Percentiles rank a stretch among this genome's conserved stretches.
Evolutionary conservation across 1,140 invertebrate genomes (phyloP).

Genomic region (Meloidogyne chitwoodi): DNA sequence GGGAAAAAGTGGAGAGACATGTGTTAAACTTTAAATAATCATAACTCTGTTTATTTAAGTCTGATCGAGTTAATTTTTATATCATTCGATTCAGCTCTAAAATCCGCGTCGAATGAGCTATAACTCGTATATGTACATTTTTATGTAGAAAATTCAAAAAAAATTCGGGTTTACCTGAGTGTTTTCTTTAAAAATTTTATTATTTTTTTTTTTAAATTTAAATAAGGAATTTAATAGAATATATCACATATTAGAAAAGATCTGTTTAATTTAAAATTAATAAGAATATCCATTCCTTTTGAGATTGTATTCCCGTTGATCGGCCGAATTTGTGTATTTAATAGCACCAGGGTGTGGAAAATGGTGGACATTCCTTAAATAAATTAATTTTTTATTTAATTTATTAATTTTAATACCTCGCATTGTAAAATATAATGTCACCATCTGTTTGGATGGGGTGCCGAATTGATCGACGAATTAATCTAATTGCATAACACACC

Average conservation of each 20-base stretch:
- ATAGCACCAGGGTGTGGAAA: slow-evolving; percentile 25
- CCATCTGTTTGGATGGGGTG: slow-evolving; percentile 34
- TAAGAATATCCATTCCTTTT: slow-evolving; percentile 17
- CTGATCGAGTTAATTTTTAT: background rate
- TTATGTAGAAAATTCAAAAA: no score
- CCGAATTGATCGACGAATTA: slow-evolving; percentile 33
- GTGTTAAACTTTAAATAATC: background rate
- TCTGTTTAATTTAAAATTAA: background rate
- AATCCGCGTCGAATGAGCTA: background rate
- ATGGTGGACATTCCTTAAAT: slow-evolving; percentile 23
- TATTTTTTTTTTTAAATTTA: background rate
- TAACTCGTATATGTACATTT: background rate
- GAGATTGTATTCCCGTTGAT: slow-evolving; percentile 5
- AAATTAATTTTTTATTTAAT: background rate
- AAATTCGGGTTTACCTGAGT: no score
- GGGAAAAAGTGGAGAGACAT: background rate
- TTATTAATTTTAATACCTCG: background rate
- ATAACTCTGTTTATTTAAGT: background rate
- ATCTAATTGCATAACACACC: slow-evolving; percentile 37
- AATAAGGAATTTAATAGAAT: background rate
- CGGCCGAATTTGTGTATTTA: background rate
- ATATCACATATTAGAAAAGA: background rate
- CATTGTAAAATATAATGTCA: slow-evolving; percentile 41
- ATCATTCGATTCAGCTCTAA: background rate
- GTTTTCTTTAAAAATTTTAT: no score